Evolutionary conservation across 1,140 invertebrate species (phyloP).

Genomic region (Agrypnia vestita): DNA sequence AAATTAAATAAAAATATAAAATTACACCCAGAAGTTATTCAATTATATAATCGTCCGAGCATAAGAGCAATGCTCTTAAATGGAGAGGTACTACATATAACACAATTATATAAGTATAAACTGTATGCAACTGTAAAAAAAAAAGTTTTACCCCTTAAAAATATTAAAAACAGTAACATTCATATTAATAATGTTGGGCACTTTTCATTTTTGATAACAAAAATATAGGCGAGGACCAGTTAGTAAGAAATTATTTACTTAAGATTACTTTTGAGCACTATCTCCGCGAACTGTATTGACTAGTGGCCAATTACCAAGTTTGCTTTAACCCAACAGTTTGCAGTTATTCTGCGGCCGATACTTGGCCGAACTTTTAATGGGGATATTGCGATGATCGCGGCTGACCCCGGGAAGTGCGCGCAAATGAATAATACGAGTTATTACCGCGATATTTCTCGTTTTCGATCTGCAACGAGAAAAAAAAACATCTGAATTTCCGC

Average conservation of each 20-base stretch:
- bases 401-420: constrained; percentile 18
- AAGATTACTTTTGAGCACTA: neutral
- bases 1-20: too few species aligned
- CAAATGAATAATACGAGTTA: constrained; percentile 31
- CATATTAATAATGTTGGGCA: too few species aligned
- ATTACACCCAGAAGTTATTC: too few species aligned
- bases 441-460: constrained; percentile 30
- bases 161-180: too few species aligned
- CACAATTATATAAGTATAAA: too few species aligned
- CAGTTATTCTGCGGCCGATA: constrained; percentile 20
- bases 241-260: neutral
- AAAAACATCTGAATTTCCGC: constrained; percentile 12
- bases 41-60: too few species aligned
- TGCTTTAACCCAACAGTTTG: neutral
- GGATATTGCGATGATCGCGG: constrained; percentile 43
- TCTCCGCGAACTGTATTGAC: neutral
- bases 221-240: neutral
- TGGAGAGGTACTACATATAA: too few species aligned
- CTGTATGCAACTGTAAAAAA: too few species aligned
- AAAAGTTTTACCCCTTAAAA: too few species aligned
- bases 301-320: constrained; percentile 30
- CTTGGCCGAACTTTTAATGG: constrained; percentile 56
- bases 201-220: too few species aligned
- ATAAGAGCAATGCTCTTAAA: too few species aligned
- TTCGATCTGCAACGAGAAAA: neutral